Evolutionary conservation across 2,888 invertebrate species (phyloP).

Genomic region (Amblyteles armatorius): DNA sequence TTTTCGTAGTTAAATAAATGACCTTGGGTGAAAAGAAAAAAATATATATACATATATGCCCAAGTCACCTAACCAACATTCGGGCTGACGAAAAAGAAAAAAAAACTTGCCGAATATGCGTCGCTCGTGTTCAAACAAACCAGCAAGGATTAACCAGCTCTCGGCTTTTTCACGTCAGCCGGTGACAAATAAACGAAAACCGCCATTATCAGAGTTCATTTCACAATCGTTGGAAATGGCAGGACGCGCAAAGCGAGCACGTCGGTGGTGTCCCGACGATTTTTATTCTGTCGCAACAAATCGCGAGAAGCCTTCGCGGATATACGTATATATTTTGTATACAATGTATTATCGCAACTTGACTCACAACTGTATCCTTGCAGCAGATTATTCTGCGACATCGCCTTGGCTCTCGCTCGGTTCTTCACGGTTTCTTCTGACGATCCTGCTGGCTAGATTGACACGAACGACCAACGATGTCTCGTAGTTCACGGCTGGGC

Average conservation of each 20-base stretch:
- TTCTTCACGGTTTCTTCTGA: slow-evolving; percentile 53
- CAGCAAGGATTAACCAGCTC: slow-evolving; percentile 71
- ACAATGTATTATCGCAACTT: slow-evolving; percentile 40
- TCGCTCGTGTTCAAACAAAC: slow-evolving; percentile 65
- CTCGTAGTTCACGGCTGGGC: neutral
- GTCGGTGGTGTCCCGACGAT: neutral
- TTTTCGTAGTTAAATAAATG: slow-evolving; percentile 18
- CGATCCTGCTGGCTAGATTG: slow-evolving; percentile 61
- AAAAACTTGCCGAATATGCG: slow-evolving; percentile 10
- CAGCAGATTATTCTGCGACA: slow-evolving; percentile 78
- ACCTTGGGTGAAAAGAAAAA: slow-evolving; percentile 42
- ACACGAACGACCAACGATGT: slow-evolving; percentile 65
- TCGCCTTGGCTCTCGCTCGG: slow-evolving; percentile 65
- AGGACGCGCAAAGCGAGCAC: slow-evolving; percentile 11
- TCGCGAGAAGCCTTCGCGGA: neutral
- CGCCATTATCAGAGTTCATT: slow-evolving; percentile 82
- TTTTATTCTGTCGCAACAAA: neutral
- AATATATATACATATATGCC: neutral
- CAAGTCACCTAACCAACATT: slow-evolving; percentile 33
- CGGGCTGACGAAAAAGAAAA: neutral
- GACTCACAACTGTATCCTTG: slow-evolving; percentile 80
- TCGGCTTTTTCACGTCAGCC: slow-evolving; percentile 74
- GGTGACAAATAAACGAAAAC: slow-evolving; percentile 82
- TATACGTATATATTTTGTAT: slow-evolving; percentile 18
- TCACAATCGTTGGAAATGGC: slow-evolving; percentile 64